phyloP scores from a whole-genome alignment of 2,113 vertebrate species.

The Oostethus manadensis region DNA sequence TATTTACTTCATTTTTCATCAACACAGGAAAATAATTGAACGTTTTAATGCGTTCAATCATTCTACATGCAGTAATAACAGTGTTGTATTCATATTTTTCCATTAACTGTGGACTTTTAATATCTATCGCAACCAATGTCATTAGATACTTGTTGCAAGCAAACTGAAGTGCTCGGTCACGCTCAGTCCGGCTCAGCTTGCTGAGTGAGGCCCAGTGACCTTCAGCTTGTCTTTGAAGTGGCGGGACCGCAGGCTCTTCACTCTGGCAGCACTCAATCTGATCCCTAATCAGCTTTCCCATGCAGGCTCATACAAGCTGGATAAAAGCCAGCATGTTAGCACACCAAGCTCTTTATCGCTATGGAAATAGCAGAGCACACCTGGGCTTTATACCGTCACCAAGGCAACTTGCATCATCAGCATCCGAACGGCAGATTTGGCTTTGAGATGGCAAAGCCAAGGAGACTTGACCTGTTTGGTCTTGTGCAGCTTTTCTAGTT shows the following conservation, averaged over 20 bases:
- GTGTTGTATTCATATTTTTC: no score
- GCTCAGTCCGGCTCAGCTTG: neutral
- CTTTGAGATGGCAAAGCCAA: neutral
- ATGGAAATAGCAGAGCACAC: neutral
- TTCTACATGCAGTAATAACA: no score
- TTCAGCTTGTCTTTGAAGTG: slow-evolving; percentile 39
- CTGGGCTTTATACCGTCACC: neutral
- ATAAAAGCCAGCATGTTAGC: slow-evolving; percentile 44
- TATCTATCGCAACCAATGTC: no score
- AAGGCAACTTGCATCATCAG: slow-evolving; percentile 9
- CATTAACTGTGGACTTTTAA: no score
- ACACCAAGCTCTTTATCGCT: slow-evolving; percentile 46
- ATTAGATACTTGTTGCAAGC: no score
- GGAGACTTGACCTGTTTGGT: no score
- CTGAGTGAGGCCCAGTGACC: slow-evolving; percentile 31
- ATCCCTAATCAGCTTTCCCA: slow-evolving; percentile 67
- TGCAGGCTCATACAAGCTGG: slow-evolving; percentile 58
- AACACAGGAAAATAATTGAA: no score
- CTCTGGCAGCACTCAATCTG: slow-evolving; percentile 32
- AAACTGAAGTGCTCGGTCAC: neutral
- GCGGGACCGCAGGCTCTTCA: slow-evolving; percentile 17
- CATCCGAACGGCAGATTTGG: neutral
- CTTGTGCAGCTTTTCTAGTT: no score
- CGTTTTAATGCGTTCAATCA: no score
- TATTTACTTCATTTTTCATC: no score